phyloP scores from a whole-genome alignment of 2,888 invertebrate genomes.

The Lithophane semibrunnea region DNA sequence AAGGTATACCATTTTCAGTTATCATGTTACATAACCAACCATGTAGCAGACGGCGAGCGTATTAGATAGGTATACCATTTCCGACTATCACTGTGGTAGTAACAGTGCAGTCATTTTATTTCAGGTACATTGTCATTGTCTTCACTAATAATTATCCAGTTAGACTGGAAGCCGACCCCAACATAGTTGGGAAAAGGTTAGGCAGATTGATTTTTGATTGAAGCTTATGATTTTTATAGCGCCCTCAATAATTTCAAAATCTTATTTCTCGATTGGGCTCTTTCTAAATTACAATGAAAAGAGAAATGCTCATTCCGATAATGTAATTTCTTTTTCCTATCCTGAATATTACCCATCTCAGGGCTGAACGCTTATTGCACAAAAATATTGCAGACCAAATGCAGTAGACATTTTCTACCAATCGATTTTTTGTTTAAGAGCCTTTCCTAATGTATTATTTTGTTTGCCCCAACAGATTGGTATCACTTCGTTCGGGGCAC shows the following conservation, averaged over 20 bases:
- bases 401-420: neutral
- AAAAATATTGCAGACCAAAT: neutral
- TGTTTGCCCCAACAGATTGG: conserved; percentile 16
- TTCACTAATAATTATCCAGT: too few species aligned
- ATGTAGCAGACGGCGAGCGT: neutral
- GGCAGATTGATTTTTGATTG: too few species aligned
- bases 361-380: neutral
- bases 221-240: neutral
- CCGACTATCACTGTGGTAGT: too few species aligned
- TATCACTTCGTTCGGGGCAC: neutral
- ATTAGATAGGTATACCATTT: neutral
- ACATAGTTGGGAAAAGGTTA: too few species aligned
- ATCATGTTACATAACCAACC: too few species aligned
- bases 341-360: neutral
- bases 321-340: neutral
- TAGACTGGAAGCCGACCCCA: too few species aligned
- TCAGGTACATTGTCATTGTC: too few species aligned
- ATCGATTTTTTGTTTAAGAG: neutral
- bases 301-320: neutral
- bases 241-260: neutral
- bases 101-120: too few species aligned
- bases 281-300: neutral
- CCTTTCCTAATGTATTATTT: neutral
- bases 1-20: too few species aligned
- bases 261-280: neutral